phyloP scores from a whole-genome alignment of 2,888 invertebrate genomes.

The Arctia plantaginis region DNA sequence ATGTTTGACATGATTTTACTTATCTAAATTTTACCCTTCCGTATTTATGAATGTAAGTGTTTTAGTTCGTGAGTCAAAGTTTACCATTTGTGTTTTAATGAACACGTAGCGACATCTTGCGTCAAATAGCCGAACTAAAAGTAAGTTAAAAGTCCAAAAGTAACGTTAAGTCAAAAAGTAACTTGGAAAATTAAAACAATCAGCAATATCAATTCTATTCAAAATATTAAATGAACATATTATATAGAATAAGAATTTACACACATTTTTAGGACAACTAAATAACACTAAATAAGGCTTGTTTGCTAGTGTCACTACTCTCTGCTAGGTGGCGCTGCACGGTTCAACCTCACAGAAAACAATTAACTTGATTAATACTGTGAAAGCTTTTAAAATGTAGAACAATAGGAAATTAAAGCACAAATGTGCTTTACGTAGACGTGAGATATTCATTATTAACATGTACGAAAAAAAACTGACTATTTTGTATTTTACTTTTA shows the following conservation, averaged over 20 bases:
- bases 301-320: conserved; percentile 27
- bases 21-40: background rate
- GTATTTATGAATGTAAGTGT: background rate
- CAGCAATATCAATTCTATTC: too few species aligned
- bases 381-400: background rate
- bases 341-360: conserved; percentile 5
- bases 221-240: too few species aligned
- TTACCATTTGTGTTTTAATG: background rate
- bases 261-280: background rate
- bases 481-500: background rate
- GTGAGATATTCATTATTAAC: background rate
- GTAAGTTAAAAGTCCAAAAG: background rate
- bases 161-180: too few species aligned
- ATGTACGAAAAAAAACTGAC: background rate
- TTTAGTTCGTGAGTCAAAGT: background rate
- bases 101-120: conserved; percentile 43
- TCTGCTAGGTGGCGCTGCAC: conserved; percentile 44
- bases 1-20: background rate
- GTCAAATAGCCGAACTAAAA: conserved; percentile 40
- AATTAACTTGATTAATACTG: background rate
- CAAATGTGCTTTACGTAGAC: background rate
- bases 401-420: conserved; percentile 1
- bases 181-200: too few species aligned
- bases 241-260: background rate
- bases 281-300: background rate